Evolutionary conservation across 2,797 vertebrate genomes (phyloP).

Genomic region (Oreortyx pictus): DNA sequence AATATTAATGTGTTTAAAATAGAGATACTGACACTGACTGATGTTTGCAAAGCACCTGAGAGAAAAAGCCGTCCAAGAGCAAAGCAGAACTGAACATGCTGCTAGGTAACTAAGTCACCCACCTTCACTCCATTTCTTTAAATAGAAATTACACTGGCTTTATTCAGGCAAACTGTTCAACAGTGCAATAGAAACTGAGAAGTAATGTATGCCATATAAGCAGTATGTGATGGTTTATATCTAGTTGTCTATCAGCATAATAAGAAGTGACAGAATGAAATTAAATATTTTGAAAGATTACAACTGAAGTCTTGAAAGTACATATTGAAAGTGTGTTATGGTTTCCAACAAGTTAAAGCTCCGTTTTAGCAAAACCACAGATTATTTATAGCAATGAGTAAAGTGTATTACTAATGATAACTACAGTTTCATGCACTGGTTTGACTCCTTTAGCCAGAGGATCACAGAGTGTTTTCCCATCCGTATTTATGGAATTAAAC

Average conservation of each 20-base stretch:
- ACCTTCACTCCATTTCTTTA: background rate
- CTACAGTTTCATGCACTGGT: background rate
- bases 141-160: background rate
- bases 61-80: background rate
- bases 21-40: background rate
- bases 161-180: constrained; percentile 24
- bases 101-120: background rate
- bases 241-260: constrained; percentile 7
- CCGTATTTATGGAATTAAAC: background rate
- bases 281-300: constrained; percentile 32
- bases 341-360: background rate
- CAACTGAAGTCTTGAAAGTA: constrained; percentile 38
- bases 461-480: background rate
- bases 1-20: background rate
- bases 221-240: constrained; percentile 23
- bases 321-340: background rate
- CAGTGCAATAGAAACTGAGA: constrained; percentile 24
- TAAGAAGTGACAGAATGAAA: constrained; percentile 52
- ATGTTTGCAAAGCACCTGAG: background rate
- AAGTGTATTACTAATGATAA: background rate
- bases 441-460: background rate
- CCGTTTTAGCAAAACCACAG: background rate
- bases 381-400: background rate
- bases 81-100: background rate
- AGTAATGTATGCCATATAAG: constrained; percentile 31